A percentile compares a stretch with the other conserved stretches of the same genome.
Conservation (phyloP, 2,113 vertebrate genomes). For the Prionailurus bengalensis region DNA sequence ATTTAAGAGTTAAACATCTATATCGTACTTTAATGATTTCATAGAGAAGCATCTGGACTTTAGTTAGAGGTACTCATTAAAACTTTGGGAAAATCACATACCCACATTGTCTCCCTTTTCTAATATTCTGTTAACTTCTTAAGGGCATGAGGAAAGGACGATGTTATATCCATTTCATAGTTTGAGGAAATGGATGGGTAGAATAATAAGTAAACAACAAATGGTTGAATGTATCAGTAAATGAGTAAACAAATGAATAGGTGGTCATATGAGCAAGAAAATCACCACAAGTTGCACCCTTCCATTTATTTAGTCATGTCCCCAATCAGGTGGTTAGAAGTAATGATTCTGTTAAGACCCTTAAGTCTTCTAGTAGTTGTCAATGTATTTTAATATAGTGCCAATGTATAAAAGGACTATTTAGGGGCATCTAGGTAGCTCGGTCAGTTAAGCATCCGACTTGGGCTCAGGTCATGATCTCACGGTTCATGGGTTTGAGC, state of each 20-base stretch:
- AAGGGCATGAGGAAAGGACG: not conserved
- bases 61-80: not conserved
- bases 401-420: not conserved
- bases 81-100: slow-evolving; percentile 4
- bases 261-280: not conserved
- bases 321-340: not conserved
- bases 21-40: not conserved
- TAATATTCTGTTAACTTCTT: not conserved
- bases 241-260: not conserved
- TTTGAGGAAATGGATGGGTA: not conserved
- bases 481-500: too few species aligned
- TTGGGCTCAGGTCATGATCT: too few species aligned
- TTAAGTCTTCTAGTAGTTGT: not conserved
- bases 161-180: not conserved
- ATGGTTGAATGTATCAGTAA: not conserved
- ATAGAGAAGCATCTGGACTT: not conserved
- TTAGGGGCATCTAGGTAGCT: not conserved
- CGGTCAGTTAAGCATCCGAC: too few species aligned
- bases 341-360: not conserved
- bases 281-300: not conserved
- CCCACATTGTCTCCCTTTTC: not conserved
- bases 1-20: not conserved
- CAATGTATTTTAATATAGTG: not conserved
- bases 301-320: not conserved
- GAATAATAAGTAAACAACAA: not conserved